A percentile compares a stretch with the other conserved stretches of the same genome.
Conservation (phyloP, 2,113 vertebrate genomes). For the Octodon degus region DNA sequence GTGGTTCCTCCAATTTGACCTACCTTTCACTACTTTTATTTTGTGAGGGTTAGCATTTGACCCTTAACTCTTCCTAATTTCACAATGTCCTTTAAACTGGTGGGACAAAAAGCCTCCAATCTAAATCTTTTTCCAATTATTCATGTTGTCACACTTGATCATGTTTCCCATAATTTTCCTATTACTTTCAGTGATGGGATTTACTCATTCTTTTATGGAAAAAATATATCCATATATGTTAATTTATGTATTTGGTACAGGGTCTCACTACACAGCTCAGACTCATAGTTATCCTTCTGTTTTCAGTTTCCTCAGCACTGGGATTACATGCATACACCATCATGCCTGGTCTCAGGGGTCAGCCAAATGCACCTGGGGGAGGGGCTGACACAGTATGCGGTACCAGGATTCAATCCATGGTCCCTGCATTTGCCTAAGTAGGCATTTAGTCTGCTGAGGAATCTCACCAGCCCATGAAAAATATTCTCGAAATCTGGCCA, state of each 20-base stretch:
- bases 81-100: background rate
- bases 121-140: background rate
- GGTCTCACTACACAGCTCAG: too few relatives aligned
- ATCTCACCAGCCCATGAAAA: background rate
- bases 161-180: background rate
- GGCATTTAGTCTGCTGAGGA: too few relatives aligned
- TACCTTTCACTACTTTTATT: background rate
- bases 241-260: too few relatives aligned
- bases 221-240: too few relatives aligned
- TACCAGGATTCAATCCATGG: too few relatives aligned
- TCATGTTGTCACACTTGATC: fast-evolving
- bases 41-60: background rate
- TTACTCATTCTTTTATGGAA: background rate
- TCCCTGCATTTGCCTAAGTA: too few relatives aligned
- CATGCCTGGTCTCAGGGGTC: too few relatives aligned
- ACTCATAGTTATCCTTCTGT: too few relatives aligned
- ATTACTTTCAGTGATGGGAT: background rate
- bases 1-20: background rate
- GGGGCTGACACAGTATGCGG: too few relatives aligned
- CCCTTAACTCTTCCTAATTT: background rate
- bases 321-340: too few relatives aligned
- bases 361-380: too few relatives aligned
- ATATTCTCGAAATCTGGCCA: slow-evolving; percentile 42
- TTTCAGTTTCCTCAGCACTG: too few relatives aligned
- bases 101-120: background rate